Base-by-base conservation (phyloP, 1,140 invertebrate genomes). In the Cotesia vestalis region DNA sequence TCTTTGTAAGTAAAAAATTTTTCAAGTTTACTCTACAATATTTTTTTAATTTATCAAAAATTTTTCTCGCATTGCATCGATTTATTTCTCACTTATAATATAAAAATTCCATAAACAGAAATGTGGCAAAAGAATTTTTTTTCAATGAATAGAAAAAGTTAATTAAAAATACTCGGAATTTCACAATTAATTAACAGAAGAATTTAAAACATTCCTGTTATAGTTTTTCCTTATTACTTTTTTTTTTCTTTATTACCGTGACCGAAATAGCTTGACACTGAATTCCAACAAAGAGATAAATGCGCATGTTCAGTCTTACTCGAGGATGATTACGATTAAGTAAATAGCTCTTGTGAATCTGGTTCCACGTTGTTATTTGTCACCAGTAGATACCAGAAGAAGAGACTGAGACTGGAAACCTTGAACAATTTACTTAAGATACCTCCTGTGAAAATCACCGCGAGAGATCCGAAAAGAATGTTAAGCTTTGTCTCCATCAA, bases 311-410 rank as follows among this genome's bases (percentile, higher is more conserved):
- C 51, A 36, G 8, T 53, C 69, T 71, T 62, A 20, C 53, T 46
- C 11, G 40, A 71, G 14, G 61, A 51, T 71, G 69, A 71, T 71
- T 71, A 71, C 61, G 69, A 71, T 71, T 64, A 71, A 52, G 69
- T 71, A 71, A 64, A 71, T 71, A 71, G 61, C 35, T 27, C 27
- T 27, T 36, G 46, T 14, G 59, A 51, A 53, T 64, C 62, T 36
- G 64, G 17, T 66, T 63, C 27, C 62, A 20, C 62, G 27, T 35
- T 64, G 62, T 71, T 53, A 71, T 71, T 66, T 52, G 51, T 71
- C 62, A 64, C 62, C 62, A 11, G 34, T 12, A 71, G 35, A 34
- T 64, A 12, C 17, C 62, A 9, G 5, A 57, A 57, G 51, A 3
- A 55, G 40, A 46, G 12, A 55, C 20, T 63, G 40, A 46, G 12